phyloP scores from a whole-genome alignment of 1,140 invertebrate species.

The Drosophila ambigua region DNA sequence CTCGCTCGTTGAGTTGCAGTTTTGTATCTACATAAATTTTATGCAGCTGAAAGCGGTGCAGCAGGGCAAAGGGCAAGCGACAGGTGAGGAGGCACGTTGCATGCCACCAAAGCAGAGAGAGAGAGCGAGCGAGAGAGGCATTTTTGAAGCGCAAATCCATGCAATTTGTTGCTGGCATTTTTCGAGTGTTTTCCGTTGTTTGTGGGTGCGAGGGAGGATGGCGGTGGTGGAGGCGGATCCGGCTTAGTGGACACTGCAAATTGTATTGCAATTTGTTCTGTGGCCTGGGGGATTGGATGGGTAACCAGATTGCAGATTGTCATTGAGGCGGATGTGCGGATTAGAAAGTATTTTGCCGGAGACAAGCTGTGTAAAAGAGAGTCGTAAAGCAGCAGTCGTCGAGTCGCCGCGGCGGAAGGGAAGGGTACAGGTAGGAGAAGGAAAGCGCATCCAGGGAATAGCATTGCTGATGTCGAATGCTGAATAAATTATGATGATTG shows the following conservation, averaged over 20 bases:
- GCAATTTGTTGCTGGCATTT: slow-evolving; percentile 58
- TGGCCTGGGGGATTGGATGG: slow-evolving; percentile 19
- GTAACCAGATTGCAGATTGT: slow-evolving; percentile 33
- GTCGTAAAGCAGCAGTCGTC: too few species aligned
- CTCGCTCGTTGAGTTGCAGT: slow-evolving; percentile 33
- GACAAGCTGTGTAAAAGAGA: slow-evolving; percentile 12
- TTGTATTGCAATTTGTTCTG: slow-evolving; percentile 54
- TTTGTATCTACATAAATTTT: slow-evolving; percentile 68
- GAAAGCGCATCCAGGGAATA: slow-evolving; percentile 3
- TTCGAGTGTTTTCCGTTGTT: slow-evolving; percentile 32
- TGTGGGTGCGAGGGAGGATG: neutral
- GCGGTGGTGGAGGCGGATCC: slow-evolving; percentile 23
- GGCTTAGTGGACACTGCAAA: slow-evolving; percentile 39
- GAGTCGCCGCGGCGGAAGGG: neutral
- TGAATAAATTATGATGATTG: slow-evolving; percentile 17
- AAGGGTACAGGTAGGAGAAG: too few species aligned
- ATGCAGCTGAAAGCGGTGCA: slow-evolving; percentile 30
- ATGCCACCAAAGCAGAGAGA: neutral
- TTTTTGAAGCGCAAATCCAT: slow-evolving; percentile 45
- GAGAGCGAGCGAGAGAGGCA: slow-evolving; percentile 8
- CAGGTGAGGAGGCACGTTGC: slow-evolving; percentile 3
- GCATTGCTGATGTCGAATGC: neutral
- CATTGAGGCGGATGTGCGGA: slow-evolving; percentile 33
- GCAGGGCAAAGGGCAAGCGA: slow-evolving; percentile 21
- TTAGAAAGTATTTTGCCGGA: slow-evolving; percentile 36